Percentiles rank a stretch among this genome's conserved stretches.
phyloP scores from a whole-genome alignment of 2,113 vertebrate genomes.

The Stictonetta naevosa region DNA sequence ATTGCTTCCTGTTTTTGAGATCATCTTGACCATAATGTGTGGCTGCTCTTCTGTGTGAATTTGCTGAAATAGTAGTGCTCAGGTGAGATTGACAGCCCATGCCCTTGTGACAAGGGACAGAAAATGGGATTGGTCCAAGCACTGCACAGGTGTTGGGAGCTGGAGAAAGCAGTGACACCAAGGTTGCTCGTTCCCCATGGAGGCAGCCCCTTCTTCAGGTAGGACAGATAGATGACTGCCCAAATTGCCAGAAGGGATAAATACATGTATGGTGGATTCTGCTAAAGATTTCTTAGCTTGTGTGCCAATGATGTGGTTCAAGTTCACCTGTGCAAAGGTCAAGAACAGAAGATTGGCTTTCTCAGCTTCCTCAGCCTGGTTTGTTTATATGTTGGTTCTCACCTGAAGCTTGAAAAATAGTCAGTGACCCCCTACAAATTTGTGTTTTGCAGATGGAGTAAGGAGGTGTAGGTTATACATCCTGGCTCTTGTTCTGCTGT shows the following conservation, averaged over 20 bases:
- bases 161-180: neutral
- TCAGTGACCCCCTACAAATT: neutral
- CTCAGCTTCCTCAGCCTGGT: neutral
- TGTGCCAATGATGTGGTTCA: neutral
- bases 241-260: neutral
- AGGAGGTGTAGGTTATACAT: neutral
- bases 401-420: neutral
- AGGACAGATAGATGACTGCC: neutral
- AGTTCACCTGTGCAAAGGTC: neutral
- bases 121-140: neutral
- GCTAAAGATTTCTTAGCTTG: neutral
- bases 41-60: neutral
- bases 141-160: neutral
- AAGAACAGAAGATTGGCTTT: neutral
- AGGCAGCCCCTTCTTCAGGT: neutral
- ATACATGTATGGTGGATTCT: neutral
- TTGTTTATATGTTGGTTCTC: neutral
- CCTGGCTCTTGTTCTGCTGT: neutral
- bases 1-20: neutral
- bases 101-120: too few species aligned
- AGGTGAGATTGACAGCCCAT: neutral
- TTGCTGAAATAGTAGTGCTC: neutral
- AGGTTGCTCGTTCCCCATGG: neutral
- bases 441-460: neutral
- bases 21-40: neutral